Evolutionary conservation across 2,113 vertebrate species (phyloP).

Genomic region (Speoplatyrhinus poulsoni): DNA sequence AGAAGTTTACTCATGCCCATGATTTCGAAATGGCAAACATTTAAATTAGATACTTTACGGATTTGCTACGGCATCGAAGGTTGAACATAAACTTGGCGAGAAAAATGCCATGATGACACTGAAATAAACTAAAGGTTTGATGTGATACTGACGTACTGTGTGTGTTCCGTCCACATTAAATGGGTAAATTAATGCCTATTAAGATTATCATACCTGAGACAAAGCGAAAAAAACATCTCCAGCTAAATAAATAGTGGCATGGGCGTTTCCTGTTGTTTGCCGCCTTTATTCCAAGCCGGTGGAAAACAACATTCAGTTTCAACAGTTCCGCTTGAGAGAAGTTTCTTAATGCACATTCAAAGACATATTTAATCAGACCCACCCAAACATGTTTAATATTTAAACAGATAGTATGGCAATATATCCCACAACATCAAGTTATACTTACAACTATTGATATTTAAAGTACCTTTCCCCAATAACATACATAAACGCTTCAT

Average conservation of each 20-base stretch:
- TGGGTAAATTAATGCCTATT: not conserved
- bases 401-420: too few species aligned
- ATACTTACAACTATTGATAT: not conserved
- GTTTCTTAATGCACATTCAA: not conserved
- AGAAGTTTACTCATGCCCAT: constrained; percentile 33
- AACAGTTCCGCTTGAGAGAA: constrained; percentile 1
- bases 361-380: not conserved
- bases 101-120: not conserved
- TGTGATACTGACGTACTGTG: too few species aligned
- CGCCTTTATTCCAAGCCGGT: not conserved
- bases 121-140: too few species aligned
- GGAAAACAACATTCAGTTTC: not conserved
- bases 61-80: not conserved
- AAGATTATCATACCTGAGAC: not conserved
- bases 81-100: not conserved
- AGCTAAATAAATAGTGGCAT: too few species aligned
- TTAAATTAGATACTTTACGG: constrained; percentile 39
- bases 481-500: not conserved
- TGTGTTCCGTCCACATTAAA: too few species aligned
- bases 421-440: too few species aligned
- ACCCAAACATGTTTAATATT: not conserved
- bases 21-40: not conserved
- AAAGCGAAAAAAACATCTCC: not conserved
- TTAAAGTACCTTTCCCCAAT: not conserved
- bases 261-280: not conserved